Percentiles rank a stretch among this genome's conserved stretches.
Conservation (phyloP, 2,797 vertebrate genomes). For the Bradypodion pumilum region DNA sequence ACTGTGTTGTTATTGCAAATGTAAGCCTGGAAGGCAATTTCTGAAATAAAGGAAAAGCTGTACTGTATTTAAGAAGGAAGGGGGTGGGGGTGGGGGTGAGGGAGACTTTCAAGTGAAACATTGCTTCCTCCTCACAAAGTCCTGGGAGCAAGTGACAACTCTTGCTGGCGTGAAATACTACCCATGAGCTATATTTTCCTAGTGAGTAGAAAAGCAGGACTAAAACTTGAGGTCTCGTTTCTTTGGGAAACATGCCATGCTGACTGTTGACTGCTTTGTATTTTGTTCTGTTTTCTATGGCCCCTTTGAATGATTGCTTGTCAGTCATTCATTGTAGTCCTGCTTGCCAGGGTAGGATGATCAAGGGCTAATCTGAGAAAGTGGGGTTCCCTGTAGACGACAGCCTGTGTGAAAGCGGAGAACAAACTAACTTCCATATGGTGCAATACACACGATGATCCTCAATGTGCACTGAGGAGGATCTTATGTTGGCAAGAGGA, state of each 20-base stretch:
- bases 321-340: too few species aligned
- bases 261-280: background rate
- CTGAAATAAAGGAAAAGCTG: background rate
- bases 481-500: too few species aligned
- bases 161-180: conserved; percentile 29
- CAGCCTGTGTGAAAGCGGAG: too few species aligned
- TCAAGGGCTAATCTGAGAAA: too few species aligned
- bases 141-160: conserved; percentile 6
- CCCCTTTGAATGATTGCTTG: background rate
- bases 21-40: conserved; percentile 1
- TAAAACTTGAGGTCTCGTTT: background rate
- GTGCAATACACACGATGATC: too few species aligned
- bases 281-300: background rate
- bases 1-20: background rate
- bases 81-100: too few species aligned
- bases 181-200: too few species aligned
- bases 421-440: too few species aligned
- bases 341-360: too few species aligned
- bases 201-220: background rate
- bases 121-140: background rate
- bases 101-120: too few species aligned
- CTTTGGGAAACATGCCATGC: background rate
- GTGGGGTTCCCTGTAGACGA: too few species aligned
- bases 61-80: background rate
- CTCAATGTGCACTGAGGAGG: too few species aligned